These are phyloP conservation scores for Timema cristinae DNA, from an alignment of 2,888 invertebrate genomes.

Conservation along the genomic window DNA sequence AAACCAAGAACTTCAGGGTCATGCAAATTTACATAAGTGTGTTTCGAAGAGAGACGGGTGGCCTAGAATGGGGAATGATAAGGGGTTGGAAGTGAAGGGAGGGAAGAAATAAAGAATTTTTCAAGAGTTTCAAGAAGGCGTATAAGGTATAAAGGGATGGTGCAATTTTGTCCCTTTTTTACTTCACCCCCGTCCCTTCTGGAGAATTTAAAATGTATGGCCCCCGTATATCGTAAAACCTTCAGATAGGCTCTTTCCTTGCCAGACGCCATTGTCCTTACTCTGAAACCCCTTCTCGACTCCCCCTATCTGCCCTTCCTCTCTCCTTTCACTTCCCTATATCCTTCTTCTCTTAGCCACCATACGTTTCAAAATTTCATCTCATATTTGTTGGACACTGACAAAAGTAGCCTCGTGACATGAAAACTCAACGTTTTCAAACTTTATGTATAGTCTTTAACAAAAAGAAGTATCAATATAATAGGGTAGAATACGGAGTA, in stretches of 20 bases:
- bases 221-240: slow-evolving; percentile 15
- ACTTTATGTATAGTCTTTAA: too few species aligned
- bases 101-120: background rate
- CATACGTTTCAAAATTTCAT: slow-evolving; percentile 26
- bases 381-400: slow-evolving; percentile 30
- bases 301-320: too few species aligned
- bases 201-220: slow-evolving; percentile 25
- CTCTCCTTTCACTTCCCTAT: too few species aligned
- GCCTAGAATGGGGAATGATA: background rate
- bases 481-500: too few species aligned
- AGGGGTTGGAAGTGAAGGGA: slow-evolving; percentile 11
- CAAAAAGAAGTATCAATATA: too few species aligned
- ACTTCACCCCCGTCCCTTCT: slow-evolving; percentile 9
- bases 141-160: too few species aligned
- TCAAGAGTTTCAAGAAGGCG: too few species aligned
- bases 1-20: slow-evolving; percentile 22
- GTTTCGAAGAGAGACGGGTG: slow-evolving; percentile 1
- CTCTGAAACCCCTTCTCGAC: too few species aligned
- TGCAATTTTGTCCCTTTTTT: background rate
- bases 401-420: slow-evolving; percentile 29
- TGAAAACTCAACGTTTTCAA: slow-evolving; percentile 14
- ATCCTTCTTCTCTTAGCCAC: background rate
- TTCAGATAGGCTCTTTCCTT: slow-evolving; percentile 25
- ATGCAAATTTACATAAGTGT: slow-evolving; percentile 25
- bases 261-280: slow-evolving; percentile 14